A percentile compares a stretch with the other conserved stretches of the same genome.
Evolutionary conservation across 2,888 invertebrate species (phyloP).

Genomic region (Ormyrus thymus): DNA sequence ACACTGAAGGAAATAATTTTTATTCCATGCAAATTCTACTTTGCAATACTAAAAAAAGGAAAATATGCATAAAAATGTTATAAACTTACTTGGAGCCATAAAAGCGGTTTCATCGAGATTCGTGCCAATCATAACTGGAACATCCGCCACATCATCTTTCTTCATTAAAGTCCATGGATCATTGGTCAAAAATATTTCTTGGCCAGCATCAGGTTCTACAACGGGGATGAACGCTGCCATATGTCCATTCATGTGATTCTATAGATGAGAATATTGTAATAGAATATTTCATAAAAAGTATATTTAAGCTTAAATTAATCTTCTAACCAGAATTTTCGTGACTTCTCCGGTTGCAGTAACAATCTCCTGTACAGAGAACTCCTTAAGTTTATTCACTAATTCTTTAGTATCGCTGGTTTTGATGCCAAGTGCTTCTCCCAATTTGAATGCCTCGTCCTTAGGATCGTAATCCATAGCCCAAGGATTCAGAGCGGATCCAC

Average conservation of each 20-base stretch:
- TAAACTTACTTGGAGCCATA: constrained; percentile 59
- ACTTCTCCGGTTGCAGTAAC: constrained; percentile 60
- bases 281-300: not conserved
- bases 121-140: constrained; percentile 67
- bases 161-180: constrained; percentile 68
- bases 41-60: constrained; percentile 1
- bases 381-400: constrained; percentile 64
- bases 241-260: constrained; percentile 64
- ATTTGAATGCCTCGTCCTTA: constrained; percentile 65
- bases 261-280: constrained; percentile 4
- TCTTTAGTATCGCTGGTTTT: constrained; percentile 64
- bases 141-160: constrained; percentile 65
- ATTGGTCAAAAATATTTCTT: constrained; percentile 67
- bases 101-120: constrained; percentile 61
- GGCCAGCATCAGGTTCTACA: constrained; percentile 66
- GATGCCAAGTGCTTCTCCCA: constrained; percentile 68
- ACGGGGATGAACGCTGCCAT: constrained; percentile 64
- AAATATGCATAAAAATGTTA: not conserved
- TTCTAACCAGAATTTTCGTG: constrained; percentile 57
- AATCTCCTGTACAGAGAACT: constrained; percentile 57
- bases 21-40: not conserved
- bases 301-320: not conserved
- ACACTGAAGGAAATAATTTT: constrained; percentile 50
- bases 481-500: constrained; percentile 65
- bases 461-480: constrained; percentile 65